Evolutionary conservation across 2,888 invertebrate genomes (phyloP), one percentile per base, ranked within the genome.

Genomic region (Scelioninae gen. 2): DNA sequence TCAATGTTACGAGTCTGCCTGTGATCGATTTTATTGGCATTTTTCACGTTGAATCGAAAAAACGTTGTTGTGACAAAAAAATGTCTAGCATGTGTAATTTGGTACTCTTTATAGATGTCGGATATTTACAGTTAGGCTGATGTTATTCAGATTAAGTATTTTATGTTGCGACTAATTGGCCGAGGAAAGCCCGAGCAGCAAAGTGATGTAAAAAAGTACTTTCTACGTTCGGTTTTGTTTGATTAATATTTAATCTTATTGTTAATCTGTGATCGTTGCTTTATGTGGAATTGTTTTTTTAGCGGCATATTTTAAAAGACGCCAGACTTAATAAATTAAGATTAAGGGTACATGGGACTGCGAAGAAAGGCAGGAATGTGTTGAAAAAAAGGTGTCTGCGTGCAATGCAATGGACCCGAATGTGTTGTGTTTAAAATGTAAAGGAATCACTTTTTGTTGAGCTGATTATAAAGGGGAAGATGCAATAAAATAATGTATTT

Each of bases 11-110:
- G n/a, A n/a, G 31, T 31, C 2, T 31, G 9, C 9, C 10, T 31
- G 9, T 31, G 2, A 2, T 31, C 31, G 9, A 9, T 31, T 31
- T 31, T 31, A 31, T 31, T 2, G 31, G 31, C 5, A 9, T 7
- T 31, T 31, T 31, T 31, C 7, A 46, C 7, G 28, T 28, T 46
- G 11, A 25, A 7, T n/a, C 2, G 10, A 60, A 48, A 28, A 45
- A 48, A 22, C 0, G 0, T 15, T 31, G 43, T 43, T 31, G 13
- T n/a, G 3, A 50, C 43, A 61, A 61, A 60, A 50, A 48, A 50
- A n/a, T 50, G 52, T 63, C 43, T 50, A 52, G 63, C 33, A 63
- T 15, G 6, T 60, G 28, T 50, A 52, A 43, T 63, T 52, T 31
- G 41, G 43, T n/a, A 52, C 19, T 25, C 25, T 37, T 22, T 2